Evolutionary conservation across 2,888 invertebrate species (phyloP).

Genomic region (Autographa pulchrina): DNA sequence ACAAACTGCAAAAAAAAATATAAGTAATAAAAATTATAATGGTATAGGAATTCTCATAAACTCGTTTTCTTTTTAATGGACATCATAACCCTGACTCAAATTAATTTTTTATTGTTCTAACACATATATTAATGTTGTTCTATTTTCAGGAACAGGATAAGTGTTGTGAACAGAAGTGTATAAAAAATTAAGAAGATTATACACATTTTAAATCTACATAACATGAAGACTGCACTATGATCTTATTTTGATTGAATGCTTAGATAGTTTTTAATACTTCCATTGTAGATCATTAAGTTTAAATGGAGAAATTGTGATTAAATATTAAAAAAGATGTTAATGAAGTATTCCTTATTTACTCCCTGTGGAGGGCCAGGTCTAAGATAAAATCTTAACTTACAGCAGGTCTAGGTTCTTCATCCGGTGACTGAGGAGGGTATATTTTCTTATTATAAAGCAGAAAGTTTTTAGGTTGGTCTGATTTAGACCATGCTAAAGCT

Average conservation of each 20-base stretch:
- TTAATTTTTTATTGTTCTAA: not conserved
- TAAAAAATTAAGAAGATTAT: not conserved
- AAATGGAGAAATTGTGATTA: not conserved
- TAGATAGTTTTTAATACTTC: not conserved
- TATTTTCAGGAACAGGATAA: slow-evolving; percentile 39
- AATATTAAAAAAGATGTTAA: not conserved
- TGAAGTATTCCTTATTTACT: not conserved
- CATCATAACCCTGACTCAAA: not conserved
- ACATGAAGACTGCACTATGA: not conserved
- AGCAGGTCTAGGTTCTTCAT: slow-evolving; percentile 94
- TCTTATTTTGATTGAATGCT: not conserved
- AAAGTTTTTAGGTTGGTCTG: slow-evolving; percentile 88
- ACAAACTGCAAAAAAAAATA: slow-evolving; percentile 92
- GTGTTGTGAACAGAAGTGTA: slow-evolving; percentile 7
- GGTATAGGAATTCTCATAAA: not conserved
- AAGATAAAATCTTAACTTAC: slow-evolving; percentile 88
- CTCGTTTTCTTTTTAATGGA: not conserved
- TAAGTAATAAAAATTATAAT: not conserved
- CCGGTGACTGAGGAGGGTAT: slow-evolving; percentile 93
- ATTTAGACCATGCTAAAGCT: slow-evolving; percentile 79
- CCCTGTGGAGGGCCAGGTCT: not conserved
- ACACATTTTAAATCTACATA: not conserved
- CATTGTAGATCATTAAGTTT: not conserved
- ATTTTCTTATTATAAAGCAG: slow-evolving; percentile 92
- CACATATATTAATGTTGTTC: slow-evolving; percentile 13